These are phyloP conservation scores for Amphimallon solstitiale DNA, from an alignment of 2,888 invertebrate genomes.

Conservation along the genomic window DNA sequence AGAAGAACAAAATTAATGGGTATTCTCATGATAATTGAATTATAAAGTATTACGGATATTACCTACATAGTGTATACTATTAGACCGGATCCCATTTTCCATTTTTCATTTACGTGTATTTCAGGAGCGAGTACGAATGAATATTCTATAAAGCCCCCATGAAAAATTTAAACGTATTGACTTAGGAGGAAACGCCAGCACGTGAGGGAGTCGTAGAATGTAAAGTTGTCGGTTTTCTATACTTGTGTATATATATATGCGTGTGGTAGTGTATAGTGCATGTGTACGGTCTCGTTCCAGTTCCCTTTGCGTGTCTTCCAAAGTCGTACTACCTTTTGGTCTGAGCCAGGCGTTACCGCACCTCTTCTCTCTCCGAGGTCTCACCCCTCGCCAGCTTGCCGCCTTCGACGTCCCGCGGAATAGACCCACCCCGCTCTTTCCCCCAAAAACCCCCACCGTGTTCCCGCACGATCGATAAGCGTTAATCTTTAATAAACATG, in stretches of 20 bases:
- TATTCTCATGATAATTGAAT: no score
- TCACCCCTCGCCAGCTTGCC: neutral
- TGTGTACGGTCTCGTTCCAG: constrained; percentile 39
- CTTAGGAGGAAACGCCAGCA: constrained; percentile 22
- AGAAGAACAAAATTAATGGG: no score
- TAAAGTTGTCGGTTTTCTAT: constrained; percentile 20
- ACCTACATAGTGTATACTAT: no score
- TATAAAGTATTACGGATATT: no score
- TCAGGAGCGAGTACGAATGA: constrained; percentile 3
- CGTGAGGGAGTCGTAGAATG: constrained; percentile 30
- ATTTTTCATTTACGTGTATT: constrained; percentile 3
- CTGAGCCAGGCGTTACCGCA: no score
- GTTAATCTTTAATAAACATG: constrained; percentile 48
- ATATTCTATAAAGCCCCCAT: constrained; percentile 34
- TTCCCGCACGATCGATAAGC: constrained; percentile 42
- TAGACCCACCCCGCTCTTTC: neutral
- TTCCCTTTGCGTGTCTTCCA: constrained; percentile 40
- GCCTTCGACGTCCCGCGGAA: constrained; percentile 3
- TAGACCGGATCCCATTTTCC: no score
- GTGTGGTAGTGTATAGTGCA: no score
- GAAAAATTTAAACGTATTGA: constrained; percentile 39
- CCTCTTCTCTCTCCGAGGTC: neutral
- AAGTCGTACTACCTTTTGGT: neutral
- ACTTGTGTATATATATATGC: no score
- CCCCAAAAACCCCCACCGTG: neutral